phyloP scores from a whole-genome alignment of 2,797 vertebrate genomes.

The Sarcophilus harrisii region DNA sequence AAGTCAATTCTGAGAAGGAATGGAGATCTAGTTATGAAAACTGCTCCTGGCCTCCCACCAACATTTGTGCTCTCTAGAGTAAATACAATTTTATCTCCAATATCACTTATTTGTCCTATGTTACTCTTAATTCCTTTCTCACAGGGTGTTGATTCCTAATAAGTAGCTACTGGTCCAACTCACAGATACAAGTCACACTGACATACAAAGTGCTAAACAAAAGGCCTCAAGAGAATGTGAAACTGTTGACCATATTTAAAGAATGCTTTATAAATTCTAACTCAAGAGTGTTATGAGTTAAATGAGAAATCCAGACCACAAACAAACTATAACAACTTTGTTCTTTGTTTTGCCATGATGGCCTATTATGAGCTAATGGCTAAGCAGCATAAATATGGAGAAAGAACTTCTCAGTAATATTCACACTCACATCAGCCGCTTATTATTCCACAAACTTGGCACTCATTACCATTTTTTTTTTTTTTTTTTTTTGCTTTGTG shows the following conservation, averaged over 20 bases:
- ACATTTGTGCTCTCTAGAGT: background rate
- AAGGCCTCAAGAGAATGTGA: background rate
- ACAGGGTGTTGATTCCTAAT: background rate
- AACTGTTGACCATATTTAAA: background rate
- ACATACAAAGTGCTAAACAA: background rate
- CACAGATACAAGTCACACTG: background rate
- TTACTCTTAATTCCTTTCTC: background rate
- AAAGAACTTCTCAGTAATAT: background rate
- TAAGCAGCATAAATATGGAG: background rate
- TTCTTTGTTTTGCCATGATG: background rate
- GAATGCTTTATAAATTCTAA: background rate
- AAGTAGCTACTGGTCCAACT: background rate
- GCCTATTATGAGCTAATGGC: background rate
- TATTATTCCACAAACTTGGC: background rate
- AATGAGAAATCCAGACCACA: background rate
- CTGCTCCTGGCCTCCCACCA: background rate
- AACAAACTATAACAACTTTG: background rate
- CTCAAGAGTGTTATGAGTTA: background rate
- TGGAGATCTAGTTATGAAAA: background rate
- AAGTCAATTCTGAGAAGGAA: constrained; percentile 18
- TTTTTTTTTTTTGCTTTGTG: background rate
- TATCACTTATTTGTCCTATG: background rate
- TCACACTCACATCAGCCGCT: background rate
- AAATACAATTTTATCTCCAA: background rate
- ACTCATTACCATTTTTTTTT: too few species aligned